Evolutionary conservation across 2,113 vertebrate genomes (phyloP).

Genomic region (Brienomyrus brachyistius): DNA sequence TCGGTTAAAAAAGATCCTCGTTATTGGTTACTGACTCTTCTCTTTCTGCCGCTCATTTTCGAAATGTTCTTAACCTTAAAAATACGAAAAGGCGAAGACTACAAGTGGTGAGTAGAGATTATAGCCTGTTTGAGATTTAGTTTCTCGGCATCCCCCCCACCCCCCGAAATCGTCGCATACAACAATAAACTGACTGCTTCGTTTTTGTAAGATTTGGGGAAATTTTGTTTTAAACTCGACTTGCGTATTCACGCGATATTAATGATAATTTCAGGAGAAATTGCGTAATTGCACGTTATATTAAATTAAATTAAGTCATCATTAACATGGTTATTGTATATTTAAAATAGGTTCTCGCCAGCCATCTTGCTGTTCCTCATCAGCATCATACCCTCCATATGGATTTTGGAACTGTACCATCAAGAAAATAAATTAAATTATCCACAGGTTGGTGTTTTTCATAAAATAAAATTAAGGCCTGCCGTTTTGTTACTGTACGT

Average conservation of each 20-base stretch:
- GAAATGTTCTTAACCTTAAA: constrained; percentile 80
- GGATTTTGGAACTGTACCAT: constrained; percentile 83
- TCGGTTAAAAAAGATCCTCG: constrained; percentile 59
- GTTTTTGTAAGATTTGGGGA: background rate
- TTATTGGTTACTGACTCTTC: constrained; percentile 78
- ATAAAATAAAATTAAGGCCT: background rate
- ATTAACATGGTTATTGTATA: constrained; percentile 18
- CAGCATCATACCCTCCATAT: constrained; percentile 84
- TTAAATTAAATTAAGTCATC: constrained; percentile 7
- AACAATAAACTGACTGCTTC: background rate
- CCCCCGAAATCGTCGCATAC: background rate
- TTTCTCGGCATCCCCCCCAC: too few species aligned
- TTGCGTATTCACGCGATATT: background rate
- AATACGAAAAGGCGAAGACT: constrained; percentile 75
- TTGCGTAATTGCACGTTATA: background rate
- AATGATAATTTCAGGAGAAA: background rate
- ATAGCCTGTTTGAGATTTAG: background rate
- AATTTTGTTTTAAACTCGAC: background rate
- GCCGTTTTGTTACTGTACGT: background rate
- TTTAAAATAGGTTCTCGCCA: constrained; percentile 73
- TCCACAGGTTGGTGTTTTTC: constrained; percentile 32
- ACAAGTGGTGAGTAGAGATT: constrained; percentile 79
- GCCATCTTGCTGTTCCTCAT: constrained; percentile 86
- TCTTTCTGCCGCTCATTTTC: constrained; percentile 70
- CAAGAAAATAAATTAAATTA: constrained; percentile 33